Evolutionary conservation across 1,140 invertebrate species (phyloP), one percentile per base, ranked within the genome.

Genomic region (Magallana gigas): DNA sequence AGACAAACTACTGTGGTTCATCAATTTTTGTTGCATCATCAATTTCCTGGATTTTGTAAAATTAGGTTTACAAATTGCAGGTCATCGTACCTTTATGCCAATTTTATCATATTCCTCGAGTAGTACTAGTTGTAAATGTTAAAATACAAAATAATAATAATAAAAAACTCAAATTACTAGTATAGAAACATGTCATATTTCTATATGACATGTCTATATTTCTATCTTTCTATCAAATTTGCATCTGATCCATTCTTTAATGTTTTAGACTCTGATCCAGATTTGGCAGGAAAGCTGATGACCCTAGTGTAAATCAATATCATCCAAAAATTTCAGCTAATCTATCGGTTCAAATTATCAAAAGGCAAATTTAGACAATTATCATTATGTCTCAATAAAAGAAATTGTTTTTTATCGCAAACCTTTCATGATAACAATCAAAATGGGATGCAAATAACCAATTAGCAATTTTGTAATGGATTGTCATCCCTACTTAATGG

Each of bases 381-480:
- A 64, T 64, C 14, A 64, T 64, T 64, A 64, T 64, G 60, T 64
- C 60, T n/a, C 60, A 64, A 64, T 64, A 64, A 64, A 64, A 64
- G 16, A 64, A 64, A 64, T 64, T 18, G 16, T 64, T 64, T 64
- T 64, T 64, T 64, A 64, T 64, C 60, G 60, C 60, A 64, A 64
- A 64, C 60, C 60, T 64, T 64, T 64, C 60, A 64, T 64, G 60
- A 64, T 64, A 64, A 64, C 60, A 64, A 64, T 64, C 60, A 64
- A 64, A 64, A 64, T 64, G 60, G 60, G 60, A 64, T 64, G 60
- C 60, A 64, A 14, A 16, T 64, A 64, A 64, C 60, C 60, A 64
- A 64, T 64, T 64, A 64, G 60, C 60, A 64, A 64, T 64, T 64
- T 64, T 64, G 60, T 64, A 64, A 64, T 64, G 60, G 60, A 64